Evolutionary conservation across 2,888 invertebrate genomes (phyloP).

Genomic region (Geotrupes spiniger): DNA sequence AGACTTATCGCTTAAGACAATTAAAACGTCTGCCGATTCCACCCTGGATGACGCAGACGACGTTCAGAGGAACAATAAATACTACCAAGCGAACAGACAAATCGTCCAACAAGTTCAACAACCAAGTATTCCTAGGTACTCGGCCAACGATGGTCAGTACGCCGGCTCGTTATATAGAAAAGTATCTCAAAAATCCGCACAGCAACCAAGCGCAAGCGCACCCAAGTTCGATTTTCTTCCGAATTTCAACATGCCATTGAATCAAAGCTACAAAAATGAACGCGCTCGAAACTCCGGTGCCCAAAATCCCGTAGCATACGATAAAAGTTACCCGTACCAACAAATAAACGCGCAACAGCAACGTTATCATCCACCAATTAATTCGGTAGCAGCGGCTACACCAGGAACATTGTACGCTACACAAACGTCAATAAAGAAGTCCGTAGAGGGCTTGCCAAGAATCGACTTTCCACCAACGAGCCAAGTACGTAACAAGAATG

Average conservation of each 20-base stretch:
- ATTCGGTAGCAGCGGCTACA: constrained; percentile 26
- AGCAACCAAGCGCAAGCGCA: constrained; percentile 50
- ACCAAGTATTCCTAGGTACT: constrained; percentile 3
- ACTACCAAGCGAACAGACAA: constrained; percentile 25
- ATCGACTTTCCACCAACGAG: constrained; percentile 37
- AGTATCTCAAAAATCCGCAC: constrained; percentile 28
- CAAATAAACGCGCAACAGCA: constrained; percentile 10
- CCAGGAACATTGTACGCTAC: constrained; percentile 50
- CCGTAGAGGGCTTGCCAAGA: constrained; percentile 33
- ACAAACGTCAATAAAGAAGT: constrained; percentile 36
- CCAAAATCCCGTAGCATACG: constrained; percentile 17
- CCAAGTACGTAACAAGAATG: constrained; percentile 26
- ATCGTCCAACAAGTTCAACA: constrained; percentile 1
- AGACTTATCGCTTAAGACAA: constrained; percentile 85
- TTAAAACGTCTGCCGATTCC: constrained; percentile 84
- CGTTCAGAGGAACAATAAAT: constrained; percentile 40
- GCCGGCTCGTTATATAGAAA: constrained; percentile 33
- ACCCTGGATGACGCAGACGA: constrained; percentile 70
- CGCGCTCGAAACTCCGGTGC: constrained; percentile 9
- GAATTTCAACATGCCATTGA: constrained; percentile 59
- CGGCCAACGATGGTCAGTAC: constrained; percentile 26
- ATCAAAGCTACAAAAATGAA: constrained; percentile 20
- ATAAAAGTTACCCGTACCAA: background rate
- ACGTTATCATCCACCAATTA: constrained; percentile 13
- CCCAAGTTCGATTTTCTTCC: constrained; percentile 79